These are phyloP conservation scores for Parthenolecanium corni DNA, from an alignment of 2,888 invertebrate species.

Conservation along the genomic window DNA sequence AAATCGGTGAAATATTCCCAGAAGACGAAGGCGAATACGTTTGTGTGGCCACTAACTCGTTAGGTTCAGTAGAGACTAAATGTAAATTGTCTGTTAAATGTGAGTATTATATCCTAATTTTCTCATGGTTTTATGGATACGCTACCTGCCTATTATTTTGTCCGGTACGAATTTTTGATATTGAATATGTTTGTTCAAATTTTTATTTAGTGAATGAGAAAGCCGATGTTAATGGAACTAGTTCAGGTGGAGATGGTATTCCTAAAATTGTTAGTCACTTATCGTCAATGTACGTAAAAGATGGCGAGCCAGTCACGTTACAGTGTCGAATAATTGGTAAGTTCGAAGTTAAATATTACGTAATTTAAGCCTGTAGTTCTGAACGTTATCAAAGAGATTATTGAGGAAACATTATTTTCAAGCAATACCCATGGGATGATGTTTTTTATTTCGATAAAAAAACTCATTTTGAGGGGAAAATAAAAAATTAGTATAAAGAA, in stretches of 20 bases:
- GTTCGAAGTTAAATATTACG: too few relatives aligned
- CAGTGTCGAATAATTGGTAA: constrained; percentile 52
- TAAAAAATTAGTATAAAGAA: too few relatives aligned
- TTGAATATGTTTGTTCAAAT: too few relatives aligned
- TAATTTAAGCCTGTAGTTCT: too few relatives aligned
- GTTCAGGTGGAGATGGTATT: constrained; percentile 14
- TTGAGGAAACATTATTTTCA: too few relatives aligned
- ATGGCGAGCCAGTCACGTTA: constrained; percentile 76
- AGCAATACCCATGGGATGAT: too few relatives aligned
- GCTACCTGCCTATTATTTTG: background rate
- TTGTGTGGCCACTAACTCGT: constrained; percentile 82
- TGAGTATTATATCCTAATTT: constrained; percentile 41
- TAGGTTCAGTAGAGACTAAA: constrained; percentile 72
- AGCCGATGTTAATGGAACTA: constrained; percentile 8
- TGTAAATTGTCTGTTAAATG: constrained; percentile 75
- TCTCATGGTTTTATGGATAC: background rate
- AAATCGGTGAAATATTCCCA: constrained; percentile 86
- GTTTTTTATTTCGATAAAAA: too few relatives aligned
- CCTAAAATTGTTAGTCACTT: constrained; percentile 68
- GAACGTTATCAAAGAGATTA: too few relatives aligned
- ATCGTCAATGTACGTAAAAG: constrained; percentile 65
- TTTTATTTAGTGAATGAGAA: constrained; percentile 15
- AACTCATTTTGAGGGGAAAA: too few relatives aligned
- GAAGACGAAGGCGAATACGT: constrained; percentile 86
- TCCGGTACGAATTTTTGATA: background rate